Evolutionary conservation across 2,797 vertebrate genomes (phyloP).

Genomic region (Tachyglossus aculeatus): DNA sequence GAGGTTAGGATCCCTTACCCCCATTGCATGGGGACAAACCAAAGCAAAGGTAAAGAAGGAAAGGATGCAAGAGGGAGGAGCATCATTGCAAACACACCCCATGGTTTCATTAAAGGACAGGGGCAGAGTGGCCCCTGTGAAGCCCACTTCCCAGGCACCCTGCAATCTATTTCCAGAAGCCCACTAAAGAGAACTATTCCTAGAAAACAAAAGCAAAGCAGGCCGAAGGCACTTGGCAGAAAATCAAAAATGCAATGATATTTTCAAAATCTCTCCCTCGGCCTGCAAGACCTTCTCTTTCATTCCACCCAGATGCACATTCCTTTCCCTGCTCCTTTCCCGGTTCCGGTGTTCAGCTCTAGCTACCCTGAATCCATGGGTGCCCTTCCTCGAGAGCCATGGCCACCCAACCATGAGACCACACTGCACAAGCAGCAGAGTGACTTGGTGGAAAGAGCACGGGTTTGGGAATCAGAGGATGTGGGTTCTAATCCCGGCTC

Average conservation of each 20-base stretch:
- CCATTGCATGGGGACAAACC: neutral
- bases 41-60: too few relatives aligned
- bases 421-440: too few relatives aligned
- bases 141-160: neutral
- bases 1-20: constrained; percentile 46
- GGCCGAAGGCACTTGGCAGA: neutral
- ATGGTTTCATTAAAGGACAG: neutral
- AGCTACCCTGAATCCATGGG: too few relatives aligned
- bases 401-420: too few relatives aligned
- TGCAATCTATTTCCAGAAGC: constrained; percentile 20
- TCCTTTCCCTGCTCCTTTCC: too few relatives aligned
- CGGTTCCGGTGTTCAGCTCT: too few relatives aligned
- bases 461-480: too few relatives aligned
- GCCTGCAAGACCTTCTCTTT: fast-evolving
- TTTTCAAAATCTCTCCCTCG: neutral
- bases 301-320: fast-evolving
- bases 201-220: neutral
- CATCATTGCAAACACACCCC: neutral
- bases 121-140: neutral
- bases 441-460: too few relatives aligned
- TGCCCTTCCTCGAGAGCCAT: too few relatives aligned
- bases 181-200: constrained; percentile 12
- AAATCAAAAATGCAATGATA: neutral
- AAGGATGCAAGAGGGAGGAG: constrained; percentile 4
- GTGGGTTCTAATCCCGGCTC: too few relatives aligned